Conservation (phyloP, 2,113 vertebrate genomes). For the Globicephala melas region DNA sequence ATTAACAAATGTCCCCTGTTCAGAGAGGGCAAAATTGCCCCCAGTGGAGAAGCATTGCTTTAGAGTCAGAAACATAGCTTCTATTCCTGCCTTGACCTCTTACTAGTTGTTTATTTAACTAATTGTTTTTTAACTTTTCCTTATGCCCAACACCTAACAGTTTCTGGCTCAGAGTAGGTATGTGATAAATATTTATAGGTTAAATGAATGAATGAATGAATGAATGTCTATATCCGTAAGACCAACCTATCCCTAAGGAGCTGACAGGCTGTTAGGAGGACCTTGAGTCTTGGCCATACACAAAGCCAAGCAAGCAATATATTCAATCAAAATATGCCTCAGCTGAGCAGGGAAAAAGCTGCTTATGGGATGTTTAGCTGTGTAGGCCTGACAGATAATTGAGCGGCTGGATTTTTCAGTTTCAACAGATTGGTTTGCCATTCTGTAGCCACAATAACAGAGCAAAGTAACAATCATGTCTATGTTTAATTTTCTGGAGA, state of each 20-base stretch:
- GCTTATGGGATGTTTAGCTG: slow-evolving; percentile 50
- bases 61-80: neutral
- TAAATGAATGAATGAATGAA: neutral
- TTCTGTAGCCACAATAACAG: slow-evolving; percentile 76
- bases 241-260: neutral
- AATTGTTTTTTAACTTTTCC: neutral
- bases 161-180: neutral
- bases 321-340: slow-evolving; percentile 47
- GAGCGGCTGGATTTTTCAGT: slow-evolving; percentile 66
- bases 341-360: slow-evolving; percentile 34
- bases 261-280: neutral
- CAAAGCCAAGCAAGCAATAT: slow-evolving; percentile 19
- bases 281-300: neutral
- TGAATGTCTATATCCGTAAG: neutral
- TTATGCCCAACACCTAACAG: neutral
- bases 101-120: neutral
- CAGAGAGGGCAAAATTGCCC: neutral
- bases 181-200: neutral
- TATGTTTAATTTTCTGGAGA: slow-evolving; percentile 74
- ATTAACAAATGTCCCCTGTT: neutral
- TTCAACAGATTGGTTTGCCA: slow-evolving; percentile 75
- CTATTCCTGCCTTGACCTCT: neutral
- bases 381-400: slow-evolving; percentile 66
- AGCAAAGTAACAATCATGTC: slow-evolving; percentile 66
- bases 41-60: neutral